Percentiles rank a stretch among this genome's conserved stretches.
These are phyloP conservation scores for Sebastes hubbsi DNA, from an alignment of 2,797 vertebrate species.

Conservation along the genomic window DNA sequence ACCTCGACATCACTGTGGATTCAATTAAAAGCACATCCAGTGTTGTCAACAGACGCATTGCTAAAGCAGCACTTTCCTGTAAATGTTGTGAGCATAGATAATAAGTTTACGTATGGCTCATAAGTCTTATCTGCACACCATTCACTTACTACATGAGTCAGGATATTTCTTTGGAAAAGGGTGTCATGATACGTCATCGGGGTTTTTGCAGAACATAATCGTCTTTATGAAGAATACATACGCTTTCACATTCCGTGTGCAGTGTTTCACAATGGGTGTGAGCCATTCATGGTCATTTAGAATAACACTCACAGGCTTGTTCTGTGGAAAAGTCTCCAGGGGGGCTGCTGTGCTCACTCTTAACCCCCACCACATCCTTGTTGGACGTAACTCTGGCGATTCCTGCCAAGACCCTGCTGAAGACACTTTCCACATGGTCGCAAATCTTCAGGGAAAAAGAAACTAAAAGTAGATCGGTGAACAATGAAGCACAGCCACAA, in stretches of 20 bases:
- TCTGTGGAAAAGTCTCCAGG: constrained; percentile 38
- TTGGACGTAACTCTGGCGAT: background rate
- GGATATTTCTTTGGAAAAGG: background rate
- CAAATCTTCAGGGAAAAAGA: constrained; percentile 47
- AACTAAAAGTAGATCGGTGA: constrained; percentile 36
- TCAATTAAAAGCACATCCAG: constrained; percentile 19
- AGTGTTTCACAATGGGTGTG: constrained; percentile 10
- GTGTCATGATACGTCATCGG: accelerated
- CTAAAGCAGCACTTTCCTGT: constrained; percentile 16
- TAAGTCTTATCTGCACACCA: background rate
- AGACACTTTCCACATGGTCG: constrained; percentile 43
- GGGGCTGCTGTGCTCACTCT: background rate
- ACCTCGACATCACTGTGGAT: constrained; percentile 6
- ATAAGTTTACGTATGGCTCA: background rate
- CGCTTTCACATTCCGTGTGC: background rate
- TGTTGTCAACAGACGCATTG: background rate
- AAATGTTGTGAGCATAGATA: background rate
- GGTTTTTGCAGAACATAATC: accelerated
- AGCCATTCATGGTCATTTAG: background rate
- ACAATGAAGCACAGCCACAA: background rate
- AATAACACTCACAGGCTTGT: background rate
- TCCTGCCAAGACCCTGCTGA: constrained; percentile 50
- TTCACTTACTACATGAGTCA: background rate
- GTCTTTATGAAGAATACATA: background rate
- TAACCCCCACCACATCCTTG: constrained; percentile 29